phyloP scores from a whole-genome alignment of 2,797 vertebrate species.

The Myotis findleyi region DNA sequence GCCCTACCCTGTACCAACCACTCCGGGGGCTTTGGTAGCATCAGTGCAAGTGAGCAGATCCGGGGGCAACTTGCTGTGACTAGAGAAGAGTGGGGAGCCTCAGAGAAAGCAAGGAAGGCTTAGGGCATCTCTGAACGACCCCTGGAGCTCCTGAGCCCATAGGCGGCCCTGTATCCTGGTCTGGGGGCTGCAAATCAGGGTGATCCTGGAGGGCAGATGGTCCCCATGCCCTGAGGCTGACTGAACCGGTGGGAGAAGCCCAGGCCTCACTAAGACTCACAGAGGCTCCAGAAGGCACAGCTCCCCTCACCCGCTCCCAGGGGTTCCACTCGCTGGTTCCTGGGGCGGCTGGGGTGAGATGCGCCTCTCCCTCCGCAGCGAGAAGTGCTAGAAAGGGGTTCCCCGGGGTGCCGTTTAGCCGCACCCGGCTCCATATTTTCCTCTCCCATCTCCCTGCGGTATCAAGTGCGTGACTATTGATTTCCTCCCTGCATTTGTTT shows the following conservation, averaged over 20 bases:
- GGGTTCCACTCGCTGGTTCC: background rate
- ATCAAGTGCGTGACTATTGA: conserved; percentile 87
- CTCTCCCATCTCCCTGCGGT: conserved; percentile 77
- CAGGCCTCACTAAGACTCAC: background rate
- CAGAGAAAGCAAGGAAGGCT: background rate
- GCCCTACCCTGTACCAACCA: background rate
- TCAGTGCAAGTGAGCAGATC: background rate
- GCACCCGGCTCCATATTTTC: conserved; percentile 69
- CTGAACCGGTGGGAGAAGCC: background rate
- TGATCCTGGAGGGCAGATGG: no score
- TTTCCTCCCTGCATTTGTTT: conserved; percentile 89
- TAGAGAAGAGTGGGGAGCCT: background rate
- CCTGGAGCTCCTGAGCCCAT: background rate
- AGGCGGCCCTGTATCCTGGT: background rate
- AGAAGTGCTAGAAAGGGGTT: conserved; percentile 69
- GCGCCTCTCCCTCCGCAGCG: conserved; percentile 30
- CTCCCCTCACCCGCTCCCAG: background rate
- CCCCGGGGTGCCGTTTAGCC: conserved; percentile 72
- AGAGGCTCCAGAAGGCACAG: background rate
- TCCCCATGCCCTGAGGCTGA: background rate
- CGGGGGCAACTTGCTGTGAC: background rate
- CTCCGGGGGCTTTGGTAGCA: background rate
- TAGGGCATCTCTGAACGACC: background rate
- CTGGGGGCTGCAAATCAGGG: background rate
- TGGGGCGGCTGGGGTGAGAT: background rate